Conservation (phyloP, 2,113 vertebrate species). For the Physeter macrocephalus region DNA sequence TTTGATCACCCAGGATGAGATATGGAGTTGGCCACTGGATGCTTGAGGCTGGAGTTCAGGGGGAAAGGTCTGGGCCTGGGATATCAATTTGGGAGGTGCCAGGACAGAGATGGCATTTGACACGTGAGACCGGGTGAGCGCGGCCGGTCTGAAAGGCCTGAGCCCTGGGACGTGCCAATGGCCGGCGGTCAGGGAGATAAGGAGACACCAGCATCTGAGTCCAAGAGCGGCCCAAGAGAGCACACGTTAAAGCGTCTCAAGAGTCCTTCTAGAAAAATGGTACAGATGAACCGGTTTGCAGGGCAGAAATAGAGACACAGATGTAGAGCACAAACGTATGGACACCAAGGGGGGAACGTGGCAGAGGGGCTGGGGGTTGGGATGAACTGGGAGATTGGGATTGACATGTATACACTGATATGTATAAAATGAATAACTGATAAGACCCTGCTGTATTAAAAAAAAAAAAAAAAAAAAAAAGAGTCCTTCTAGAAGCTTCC, state of each 20-base stretch:
- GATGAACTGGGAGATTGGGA: no score
- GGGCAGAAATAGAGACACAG: no score
- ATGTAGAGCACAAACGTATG: no score
- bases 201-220: no score
- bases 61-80: neutral
- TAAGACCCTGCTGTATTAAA: no score
- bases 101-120: neutral
- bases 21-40: neutral
- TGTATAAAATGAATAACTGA: no score
- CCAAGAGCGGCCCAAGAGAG: neutral
- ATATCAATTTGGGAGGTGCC: neutral
- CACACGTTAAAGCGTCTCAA: neutral
- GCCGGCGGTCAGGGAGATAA: neutral
- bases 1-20: neutral
- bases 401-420: no score
- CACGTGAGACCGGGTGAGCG: rapidly evolving
- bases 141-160: neutral
- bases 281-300: no score
- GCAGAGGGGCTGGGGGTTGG: no score
- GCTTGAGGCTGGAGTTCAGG: neutral
- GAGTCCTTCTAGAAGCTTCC: neutral
- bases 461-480: no score
- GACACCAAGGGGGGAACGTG: no score
- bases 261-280: neutral
- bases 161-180: rapidly evolving